Evolutionary conservation across 2,797 vertebrate species (phyloP).

Genomic region (Fratercula arctica): DNA sequence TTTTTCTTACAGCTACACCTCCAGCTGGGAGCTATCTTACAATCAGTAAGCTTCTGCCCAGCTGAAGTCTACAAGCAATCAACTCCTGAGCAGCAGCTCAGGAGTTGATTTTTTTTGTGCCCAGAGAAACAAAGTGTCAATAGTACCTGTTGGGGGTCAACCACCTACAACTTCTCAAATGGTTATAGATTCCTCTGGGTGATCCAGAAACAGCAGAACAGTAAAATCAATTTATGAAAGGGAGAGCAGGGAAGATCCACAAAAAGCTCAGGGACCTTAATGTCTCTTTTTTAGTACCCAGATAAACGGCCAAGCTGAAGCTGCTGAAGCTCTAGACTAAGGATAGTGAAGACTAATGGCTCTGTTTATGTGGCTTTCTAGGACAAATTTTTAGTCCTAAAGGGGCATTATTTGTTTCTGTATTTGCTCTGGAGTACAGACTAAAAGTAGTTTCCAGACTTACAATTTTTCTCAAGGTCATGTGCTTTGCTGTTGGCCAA

Average conservation of each 20-base stretch:
- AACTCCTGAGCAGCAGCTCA: neutral
- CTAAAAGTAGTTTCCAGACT: neutral
- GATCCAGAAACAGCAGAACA: neutral
- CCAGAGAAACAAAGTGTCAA: fast-evolving
- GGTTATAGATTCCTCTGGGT: neutral
- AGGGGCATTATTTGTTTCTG: neutral
- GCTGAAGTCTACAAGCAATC: neutral
- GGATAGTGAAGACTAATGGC: neutral
- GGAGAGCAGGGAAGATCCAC: neutral
- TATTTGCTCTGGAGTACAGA: neutral
- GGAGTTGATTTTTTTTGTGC: too few relatives aligned
- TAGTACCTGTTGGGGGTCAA: neutral
- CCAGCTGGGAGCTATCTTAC: neutral
- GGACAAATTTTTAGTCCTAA: neutral
- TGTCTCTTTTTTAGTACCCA: neutral
- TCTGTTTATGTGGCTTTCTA: neutral
- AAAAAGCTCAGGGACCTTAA: neutral
- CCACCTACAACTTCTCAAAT: neutral
- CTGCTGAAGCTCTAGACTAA: neutral
- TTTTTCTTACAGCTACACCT: neutral
- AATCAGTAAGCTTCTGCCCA: neutral
- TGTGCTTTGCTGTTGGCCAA: neutral
- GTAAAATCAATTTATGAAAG: neutral
- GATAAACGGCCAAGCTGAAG: neutral
- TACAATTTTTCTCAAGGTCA: neutral